Base-by-base conservation (phyloP, 1,140 invertebrate species). In the Ostrea edulis region DNA sequence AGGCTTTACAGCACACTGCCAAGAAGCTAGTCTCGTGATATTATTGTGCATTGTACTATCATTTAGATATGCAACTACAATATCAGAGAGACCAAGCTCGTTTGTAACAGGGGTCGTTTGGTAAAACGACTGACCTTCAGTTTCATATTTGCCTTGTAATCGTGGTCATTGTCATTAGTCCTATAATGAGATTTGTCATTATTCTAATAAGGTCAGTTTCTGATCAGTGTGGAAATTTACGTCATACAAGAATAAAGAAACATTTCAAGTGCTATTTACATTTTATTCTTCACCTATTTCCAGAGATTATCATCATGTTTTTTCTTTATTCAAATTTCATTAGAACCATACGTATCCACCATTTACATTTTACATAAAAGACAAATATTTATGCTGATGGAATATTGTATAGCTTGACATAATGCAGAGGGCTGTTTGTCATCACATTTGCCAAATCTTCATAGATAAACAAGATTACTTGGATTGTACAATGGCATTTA, bases 371-470 rank as follows among this genome's bases (percentile, higher is more conserved):
- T 35, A 77, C 25, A 77, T 11, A 29, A 77, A 1, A 25, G 68
- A 35, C 68, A 77, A 14, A 77, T 77, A 77, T 35, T 77, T 35
- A 25, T 29, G 0, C 68, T 22, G 22, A 71, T 11, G 25, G n/a
- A 29, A 35, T 77, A 14, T 14, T 35, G 25, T 77, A 77, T 77
- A 25, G 12, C 5, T 12, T 77, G 29, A 29, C 68, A 35, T 25
- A 22, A 25, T 29, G 25, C 8, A 9, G 68, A 77, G 25, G 22
- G 68, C 65, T 77, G 5, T 29, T 77, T 77, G 68, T 77, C 68
- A 77, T 77, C 29, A 77, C 68, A 35, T 77, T 77, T 77, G 68
- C 68, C 68, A 77, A 77, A 77, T 77, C 68, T 7, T 77, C 29
- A 77, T 12, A 77, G 68, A 77, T 77, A 29, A 77, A 77, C 68